Conservation (phyloP, 2,888 invertebrate genomes). For the Napeogenes inachia region DNA sequence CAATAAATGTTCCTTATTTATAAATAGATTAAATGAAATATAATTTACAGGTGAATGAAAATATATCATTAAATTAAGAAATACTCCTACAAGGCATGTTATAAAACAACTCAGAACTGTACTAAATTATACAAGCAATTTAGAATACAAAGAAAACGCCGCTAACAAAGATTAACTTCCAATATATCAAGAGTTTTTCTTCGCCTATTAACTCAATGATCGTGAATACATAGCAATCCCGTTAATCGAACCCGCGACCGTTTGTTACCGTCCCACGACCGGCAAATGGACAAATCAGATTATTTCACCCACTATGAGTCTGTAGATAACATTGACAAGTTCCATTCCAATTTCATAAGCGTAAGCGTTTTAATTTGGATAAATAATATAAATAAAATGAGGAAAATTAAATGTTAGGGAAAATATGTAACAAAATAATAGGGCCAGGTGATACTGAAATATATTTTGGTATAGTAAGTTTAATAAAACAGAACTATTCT, state of each 20-base stretch:
- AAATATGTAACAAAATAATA: too few species aligned
- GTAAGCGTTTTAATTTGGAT: slow-evolving; percentile 19
- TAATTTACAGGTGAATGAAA: too few species aligned
- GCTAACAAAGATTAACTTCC: slow-evolving; percentile 30
- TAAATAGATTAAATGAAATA: not conserved
- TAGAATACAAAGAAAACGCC: slow-evolving; percentile 21
- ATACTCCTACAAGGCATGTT: not conserved
- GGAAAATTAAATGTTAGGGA: too few species aligned
- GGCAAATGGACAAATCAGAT: slow-evolving; percentile 77
- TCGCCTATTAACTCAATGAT: slow-evolving; percentile 43
- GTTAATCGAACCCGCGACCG: slow-evolving; percentile 66
- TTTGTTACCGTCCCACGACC: slow-evolving; percentile 61
- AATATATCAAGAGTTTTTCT: slow-evolving; percentile 34
- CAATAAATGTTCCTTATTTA: not conserved
- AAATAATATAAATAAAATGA: too few species aligned
- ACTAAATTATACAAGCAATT: slow-evolving; percentile 5
- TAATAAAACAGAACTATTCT: too few species aligned
- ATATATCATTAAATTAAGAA: not conserved
- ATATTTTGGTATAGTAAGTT: too few species aligned
- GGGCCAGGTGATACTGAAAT: too few species aligned
- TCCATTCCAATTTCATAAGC: slow-evolving; percentile 34
- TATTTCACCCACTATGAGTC: slow-evolving; percentile 75
- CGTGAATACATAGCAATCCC: slow-evolving; percentile 62
- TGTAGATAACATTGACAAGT: slow-evolving; percentile 58
- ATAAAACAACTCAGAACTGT: not conserved